A percentile compares a stretch with the other conserved stretches of the same genome.
These are phyloP conservation scores for Apogon hyalosoma DNA, from an alignment of 2,797 vertebrate species.

Conservation along the genomic window DNA sequence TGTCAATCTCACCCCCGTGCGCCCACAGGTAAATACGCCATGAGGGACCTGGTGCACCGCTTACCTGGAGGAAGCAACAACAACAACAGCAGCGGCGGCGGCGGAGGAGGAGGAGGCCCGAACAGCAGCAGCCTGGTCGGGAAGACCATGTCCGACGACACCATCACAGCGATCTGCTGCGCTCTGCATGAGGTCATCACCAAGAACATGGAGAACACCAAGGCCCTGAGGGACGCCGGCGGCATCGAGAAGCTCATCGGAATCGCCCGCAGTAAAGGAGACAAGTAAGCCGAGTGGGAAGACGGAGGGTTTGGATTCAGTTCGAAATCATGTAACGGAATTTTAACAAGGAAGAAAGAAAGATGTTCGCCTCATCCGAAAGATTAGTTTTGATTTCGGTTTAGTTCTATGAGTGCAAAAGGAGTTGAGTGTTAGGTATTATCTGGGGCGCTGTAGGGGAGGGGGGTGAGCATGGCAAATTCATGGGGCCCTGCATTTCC, in stretches of 20 bases:
- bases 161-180: constrained; percentile 97
- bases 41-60: constrained; percentile 97
- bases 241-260: constrained; percentile 98
- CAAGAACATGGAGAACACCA: constrained; percentile 99
- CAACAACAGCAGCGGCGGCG: constrained; percentile 84
- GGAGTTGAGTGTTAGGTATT: no score
- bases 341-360: no score
- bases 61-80: constrained; percentile 92
- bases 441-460: no score
- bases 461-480: no score
- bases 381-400: no score
- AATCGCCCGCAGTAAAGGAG: constrained; percentile 99
- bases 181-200: constrained; percentile 99
- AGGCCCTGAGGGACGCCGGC: constrained; percentile 96
- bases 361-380: no score
- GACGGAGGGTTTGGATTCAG: no score
- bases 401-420: no score
- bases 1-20: constrained; percentile 20
- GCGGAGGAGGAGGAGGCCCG: constrained; percentile 29
- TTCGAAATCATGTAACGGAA: no score
- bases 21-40: constrained; percentile 94
- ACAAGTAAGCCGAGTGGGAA: constrained; percentile 90
- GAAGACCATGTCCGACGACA: constrained; percentile 99
- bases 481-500: no score
- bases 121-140: constrained; percentile 82